Percentiles rank a stretch among this genome's conserved stretches.
These are phyloP conservation scores for Caenorhabditis inopinata DNA, from an alignment of 1,140 invertebrate genomes.

Conservation along the genomic window DNA sequence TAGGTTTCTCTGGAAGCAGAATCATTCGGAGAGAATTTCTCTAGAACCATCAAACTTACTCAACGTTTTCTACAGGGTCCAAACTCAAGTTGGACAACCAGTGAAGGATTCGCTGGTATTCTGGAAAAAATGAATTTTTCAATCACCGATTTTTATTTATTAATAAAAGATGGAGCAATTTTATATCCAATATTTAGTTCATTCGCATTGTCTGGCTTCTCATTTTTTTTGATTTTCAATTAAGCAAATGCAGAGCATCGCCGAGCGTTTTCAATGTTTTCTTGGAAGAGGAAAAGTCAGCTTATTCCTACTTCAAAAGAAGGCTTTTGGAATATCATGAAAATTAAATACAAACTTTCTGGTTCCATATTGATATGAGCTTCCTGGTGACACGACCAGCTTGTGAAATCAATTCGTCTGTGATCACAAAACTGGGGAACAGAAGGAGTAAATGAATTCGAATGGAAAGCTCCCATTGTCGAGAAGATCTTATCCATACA, in stretches of 20 bases:
- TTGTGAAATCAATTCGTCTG: neutral
- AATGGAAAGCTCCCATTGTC: neutral
- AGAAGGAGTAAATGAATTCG: neutral
- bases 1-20: neutral
- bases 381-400: slow-evolving; percentile 6
- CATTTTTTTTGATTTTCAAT: no score
- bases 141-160: no score
- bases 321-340: no score
- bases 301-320: no score
- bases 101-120: slow-evolving; percentile 4
- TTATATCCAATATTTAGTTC: no score
- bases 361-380: slow-evolving; percentile 16
- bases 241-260: no score
- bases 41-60: neutral
- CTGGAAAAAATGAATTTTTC: no score
- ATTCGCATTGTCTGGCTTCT: no score
- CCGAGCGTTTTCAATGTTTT: no score
- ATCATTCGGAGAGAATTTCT: no score
- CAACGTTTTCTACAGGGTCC: neutral
- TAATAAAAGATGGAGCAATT: no score
- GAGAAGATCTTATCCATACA: neutral
- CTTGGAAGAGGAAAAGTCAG: no score
- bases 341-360: neutral
- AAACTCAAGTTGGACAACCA: neutral
- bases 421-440: neutral